Conservation (phyloP, 2,113 vertebrate species). For the mouse (Mus musculus) region GRCm39 chr3:70071501-70072000, state of each 20-base stretch:
- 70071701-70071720: neutral
- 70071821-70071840: neutral
- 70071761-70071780: neutral
- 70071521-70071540: neutral
- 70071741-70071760: neutral
- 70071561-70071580: neutral
- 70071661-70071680: neutral
- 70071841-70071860: neutral
- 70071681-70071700: neutral
- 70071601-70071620: neutral
- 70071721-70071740: neutral
- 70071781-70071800: neutral
- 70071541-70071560: neutral
- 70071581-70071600: neutral
- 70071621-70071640: neutral
- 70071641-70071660: neutral
- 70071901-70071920: slow-evolving; percentile 7
- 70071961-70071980: slow-evolving; percentile 22
- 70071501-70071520: slow-evolving; percentile 22
- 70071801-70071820: neutral
- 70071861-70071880: neutral
- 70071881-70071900: neutral
- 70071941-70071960: neutral
- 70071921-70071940: slow-evolving; percentile 25
- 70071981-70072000: neutral